Evolutionary conservation across 2,113 vertebrate species (phyloP), one percentile per base, ranked within the genome.

Genomic region (Ptilonorhynchus violaceus): DNA sequence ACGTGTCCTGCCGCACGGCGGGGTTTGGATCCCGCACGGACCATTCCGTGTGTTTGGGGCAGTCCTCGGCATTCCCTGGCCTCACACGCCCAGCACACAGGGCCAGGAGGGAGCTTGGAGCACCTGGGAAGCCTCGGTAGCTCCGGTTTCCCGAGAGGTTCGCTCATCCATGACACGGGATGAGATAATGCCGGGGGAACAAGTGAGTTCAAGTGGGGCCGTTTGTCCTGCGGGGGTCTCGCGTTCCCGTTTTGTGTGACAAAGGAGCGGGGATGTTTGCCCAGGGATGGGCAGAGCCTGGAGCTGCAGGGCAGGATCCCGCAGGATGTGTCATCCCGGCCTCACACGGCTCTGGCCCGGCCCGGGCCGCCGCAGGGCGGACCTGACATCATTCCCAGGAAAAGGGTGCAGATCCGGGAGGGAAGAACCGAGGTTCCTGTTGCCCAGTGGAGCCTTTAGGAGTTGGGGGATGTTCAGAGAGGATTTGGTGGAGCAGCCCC

Each of bases 11-110:
- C 85, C 20, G 79, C 74, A 44, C 18, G 22, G 39, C 84, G 23
- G 33, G 42, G 11, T 47, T 42, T 28, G 15, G 33, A 84, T 19
- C 69, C 68, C 2, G 44, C 74, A 52, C 9, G 4, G 20, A 52
- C 15, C 56, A 2, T 47, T 19, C 31, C 9, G 3, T 2, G 41
- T 22, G 33, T 2, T 22, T 37, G 25, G 1, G 0, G 4, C 67
- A 1, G 52, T 72, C 53, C 93, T 90, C 53, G 6, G 11, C 37
- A 2, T 21, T 74, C 22, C 63, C 79, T 13, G 64, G 63, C 79
- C 69, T 60, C 62, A 3, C 69, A 12, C 69, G 2, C 13, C 21
- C 24, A 9, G 47, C 13, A 17, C 28, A 1, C n/a, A 12, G 64
- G 52, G 64, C 56, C 3, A 52, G 37, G 46, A 92, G 42, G n/a